A percentile compares a stretch with the other conserved stretches of the same genome.
These are phyloP conservation scores for Bhutanitis thaidina DNA, from an alignment of 2,888 invertebrate species.

Conservation along the genomic window DNA sequence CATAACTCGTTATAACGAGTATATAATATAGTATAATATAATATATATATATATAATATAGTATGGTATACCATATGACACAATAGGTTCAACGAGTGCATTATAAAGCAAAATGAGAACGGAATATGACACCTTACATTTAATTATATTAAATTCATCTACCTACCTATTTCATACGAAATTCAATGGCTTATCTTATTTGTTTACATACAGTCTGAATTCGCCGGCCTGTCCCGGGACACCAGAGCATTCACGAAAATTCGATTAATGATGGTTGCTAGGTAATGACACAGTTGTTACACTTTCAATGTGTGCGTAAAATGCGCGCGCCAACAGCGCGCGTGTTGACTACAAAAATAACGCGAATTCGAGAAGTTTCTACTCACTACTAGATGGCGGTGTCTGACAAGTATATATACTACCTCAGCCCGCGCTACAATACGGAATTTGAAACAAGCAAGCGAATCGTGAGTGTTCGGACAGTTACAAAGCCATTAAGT, in stretches of 20 bases:
- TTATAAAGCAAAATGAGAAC: no score
- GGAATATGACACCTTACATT: no score
- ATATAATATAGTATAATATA: no score
- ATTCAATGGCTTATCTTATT: no score
- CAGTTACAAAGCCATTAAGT: conserved; percentile 17
- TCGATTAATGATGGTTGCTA: neutral
- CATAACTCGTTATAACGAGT: no score
- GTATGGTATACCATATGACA: no score
- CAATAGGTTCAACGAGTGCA: no score
- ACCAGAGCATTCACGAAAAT: conserved; percentile 8
- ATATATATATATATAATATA: no score
- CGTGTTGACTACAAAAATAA: neutral
- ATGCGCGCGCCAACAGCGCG: neutral
- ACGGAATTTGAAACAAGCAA: conserved; percentile 33
- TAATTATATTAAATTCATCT: no score
- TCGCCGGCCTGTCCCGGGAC: no score
- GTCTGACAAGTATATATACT: conserved; percentile 36
- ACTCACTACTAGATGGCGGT: conserved; percentile 50
- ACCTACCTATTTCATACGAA: no score
- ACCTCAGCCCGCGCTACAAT: conserved; percentile 7
- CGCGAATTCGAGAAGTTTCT: conserved; percentile 33
- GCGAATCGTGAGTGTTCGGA: conserved; percentile 25
- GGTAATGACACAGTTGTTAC: conserved; percentile 3
- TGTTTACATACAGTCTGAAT: no score
- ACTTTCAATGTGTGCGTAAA: conserved; percentile 4